Conservation (phyloP, 1,140 invertebrate species). For the Frieseomelitta varia region DNA sequence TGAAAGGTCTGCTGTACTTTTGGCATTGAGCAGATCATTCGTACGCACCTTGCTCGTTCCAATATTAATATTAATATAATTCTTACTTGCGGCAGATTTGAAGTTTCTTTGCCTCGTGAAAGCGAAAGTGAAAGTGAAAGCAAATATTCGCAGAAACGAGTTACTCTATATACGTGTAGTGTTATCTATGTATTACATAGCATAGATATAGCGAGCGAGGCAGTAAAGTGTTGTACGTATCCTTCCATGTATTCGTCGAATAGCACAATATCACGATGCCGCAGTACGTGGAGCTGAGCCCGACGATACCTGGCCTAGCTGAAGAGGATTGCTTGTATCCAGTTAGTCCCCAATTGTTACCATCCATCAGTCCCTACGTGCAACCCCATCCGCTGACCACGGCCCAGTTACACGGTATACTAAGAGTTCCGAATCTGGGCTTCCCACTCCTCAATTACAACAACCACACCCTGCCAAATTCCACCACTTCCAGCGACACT, state of each 20-base stretch:
- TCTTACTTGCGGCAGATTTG: background rate
- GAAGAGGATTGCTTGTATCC: constrained; percentile 80
- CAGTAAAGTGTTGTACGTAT: constrained; percentile 45
- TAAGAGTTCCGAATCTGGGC: constrained; percentile 57
- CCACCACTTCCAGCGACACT: constrained; percentile 20
- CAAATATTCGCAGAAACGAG: constrained; percentile 33
- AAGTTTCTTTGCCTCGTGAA: background rate
- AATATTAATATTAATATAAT: no score
- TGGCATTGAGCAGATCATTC: no score
- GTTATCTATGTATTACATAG: background rate
- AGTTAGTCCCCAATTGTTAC: constrained; percentile 77
- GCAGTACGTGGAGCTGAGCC: constrained; percentile 73
- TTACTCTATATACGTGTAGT: background rate
- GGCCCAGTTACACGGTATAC: constrained; percentile 73
- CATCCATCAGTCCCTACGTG: constrained; percentile 75
- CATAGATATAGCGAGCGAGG: background rate
- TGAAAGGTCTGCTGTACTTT: no score
- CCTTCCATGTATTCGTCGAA: constrained; percentile 69
- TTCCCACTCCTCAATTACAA: constrained; percentile 33
- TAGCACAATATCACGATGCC: constrained; percentile 80
- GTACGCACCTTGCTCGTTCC: no score
- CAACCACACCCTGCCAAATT: background rate
- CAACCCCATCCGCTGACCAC: constrained; percentile 76
- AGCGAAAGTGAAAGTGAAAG: background rate
- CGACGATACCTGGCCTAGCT: constrained; percentile 71